Evolutionary conservation across 2,797 vertebrate genomes (phyloP).

Genomic region (Poecilia wingei): DNA sequence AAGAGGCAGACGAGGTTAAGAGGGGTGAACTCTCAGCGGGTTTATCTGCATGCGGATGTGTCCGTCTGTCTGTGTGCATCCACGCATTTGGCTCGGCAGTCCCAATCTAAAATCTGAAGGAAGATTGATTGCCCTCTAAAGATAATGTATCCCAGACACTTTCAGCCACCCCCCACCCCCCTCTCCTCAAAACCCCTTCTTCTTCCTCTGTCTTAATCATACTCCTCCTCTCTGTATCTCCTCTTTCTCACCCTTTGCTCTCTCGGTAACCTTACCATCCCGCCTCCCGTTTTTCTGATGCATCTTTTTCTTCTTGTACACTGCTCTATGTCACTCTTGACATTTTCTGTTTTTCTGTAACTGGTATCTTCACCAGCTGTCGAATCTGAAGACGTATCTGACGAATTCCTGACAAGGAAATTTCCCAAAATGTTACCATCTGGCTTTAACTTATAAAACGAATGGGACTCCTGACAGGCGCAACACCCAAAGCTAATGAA

Average conservation of each 20-base stretch:
- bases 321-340: slow-evolving; percentile 3
- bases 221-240: slow-evolving; percentile 31
- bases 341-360: slow-evolving; percentile 30
- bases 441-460: slow-evolving; percentile 59
- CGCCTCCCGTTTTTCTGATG: slow-evolving; percentile 16
- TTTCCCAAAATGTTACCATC: slow-evolving; percentile 65
- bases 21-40: slow-evolving; percentile 49
- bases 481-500: slow-evolving; percentile 44
- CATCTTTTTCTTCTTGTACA: slow-evolving; percentile 25
- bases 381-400: slow-evolving; percentile 30
- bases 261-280: slow-evolving; percentile 51
- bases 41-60: slow-evolving; percentile 26
- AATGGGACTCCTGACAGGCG: slow-evolving; percentile 70
- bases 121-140: slow-evolving; percentile 79
- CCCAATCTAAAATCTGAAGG: slow-evolving; percentile 49
- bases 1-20: slow-evolving; percentile 59
- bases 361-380: slow-evolving; percentile 30
- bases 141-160: slow-evolving; percentile 80
- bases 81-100: slow-evolving; percentile 33
- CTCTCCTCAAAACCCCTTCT: slow-evolving; percentile 8
- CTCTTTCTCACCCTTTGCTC: slow-evolving; percentile 61
- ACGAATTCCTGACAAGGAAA: slow-evolving; percentile 54
- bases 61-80: slow-evolving; percentile 20
- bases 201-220: slow-evolving; percentile 36
- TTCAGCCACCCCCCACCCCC: slow-evolving; percentile 35